Conservation (phyloP, 1,140 invertebrate species). For the Amyelois transitella region DNA sequence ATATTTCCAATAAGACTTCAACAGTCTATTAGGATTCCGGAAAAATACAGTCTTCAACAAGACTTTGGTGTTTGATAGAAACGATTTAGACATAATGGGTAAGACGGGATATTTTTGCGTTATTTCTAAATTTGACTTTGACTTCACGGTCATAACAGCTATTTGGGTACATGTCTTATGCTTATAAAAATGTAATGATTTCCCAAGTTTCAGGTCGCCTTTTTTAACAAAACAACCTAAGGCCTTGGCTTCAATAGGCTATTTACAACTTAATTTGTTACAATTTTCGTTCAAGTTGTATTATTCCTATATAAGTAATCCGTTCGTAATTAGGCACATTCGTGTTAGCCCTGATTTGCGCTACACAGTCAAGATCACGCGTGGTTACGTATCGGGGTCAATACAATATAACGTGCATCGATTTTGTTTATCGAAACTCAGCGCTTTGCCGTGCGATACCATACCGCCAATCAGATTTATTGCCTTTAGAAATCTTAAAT, state of each 20-base stretch:
- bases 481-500: background rate
- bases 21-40: no score
- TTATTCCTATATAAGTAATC: background rate
- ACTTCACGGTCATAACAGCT: background rate
- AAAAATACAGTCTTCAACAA: no score
- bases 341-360: conserved; percentile 4
- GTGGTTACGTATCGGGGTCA: background rate
- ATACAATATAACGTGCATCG: conserved; percentile 2
- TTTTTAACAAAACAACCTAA: conserved; percentile 1
- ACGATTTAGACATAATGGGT: no score
- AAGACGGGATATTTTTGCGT: no score
- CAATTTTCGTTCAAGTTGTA: background rate
- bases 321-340: conserved; percentile 2
- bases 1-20: no score
- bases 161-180: background rate
- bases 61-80: no score
- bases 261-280: conserved; percentile 1
- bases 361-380: conserved; percentile 6
- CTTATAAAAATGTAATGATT: background rate
- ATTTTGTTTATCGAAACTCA: background rate
- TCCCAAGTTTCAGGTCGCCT: background rate
- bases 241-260: background rate
- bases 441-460: background rate
- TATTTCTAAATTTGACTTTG: background rate
- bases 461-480: background rate